Evolutionary conservation across 2,888 invertebrate genomes (phyloP).

Genomic region (Drosophila suboccidentalis): DNA sequence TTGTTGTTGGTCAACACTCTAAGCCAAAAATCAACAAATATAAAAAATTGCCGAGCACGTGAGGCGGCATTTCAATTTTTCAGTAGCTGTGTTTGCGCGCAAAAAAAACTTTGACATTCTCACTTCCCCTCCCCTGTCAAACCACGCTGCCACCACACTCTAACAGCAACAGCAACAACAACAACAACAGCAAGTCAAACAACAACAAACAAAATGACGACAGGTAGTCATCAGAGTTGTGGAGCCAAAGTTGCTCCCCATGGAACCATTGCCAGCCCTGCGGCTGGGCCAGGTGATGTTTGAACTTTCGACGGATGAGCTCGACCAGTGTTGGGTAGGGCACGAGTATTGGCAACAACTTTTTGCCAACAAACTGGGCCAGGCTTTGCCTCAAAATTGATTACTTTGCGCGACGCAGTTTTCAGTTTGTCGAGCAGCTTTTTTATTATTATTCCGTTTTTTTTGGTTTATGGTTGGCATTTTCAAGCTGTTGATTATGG

Average conservation of each 20-base stretch:
- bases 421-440: constrained; percentile 31
- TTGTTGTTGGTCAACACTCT: constrained; percentile 80
- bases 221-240: constrained; percentile 63
- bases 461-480: constrained; percentile 44
- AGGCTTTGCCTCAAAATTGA: constrained; percentile 68
- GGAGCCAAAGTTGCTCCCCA: constrained; percentile 40
- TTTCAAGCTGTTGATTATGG: constrained; percentile 78
- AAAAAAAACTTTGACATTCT: constrained; percentile 69
- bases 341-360: constrained; percentile 40
- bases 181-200: constrained; percentile 37
- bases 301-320: constrained; percentile 69
- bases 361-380: constrained; percentile 68
- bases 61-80: constrained; percentile 81
- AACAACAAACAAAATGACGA: constrained; percentile 62
- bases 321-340: constrained; percentile 30
- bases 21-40: constrained; percentile 81
- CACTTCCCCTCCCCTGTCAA: constrained; percentile 13
- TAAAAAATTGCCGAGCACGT: constrained; percentile 75
- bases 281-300: constrained; percentile 70
- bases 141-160: constrained; percentile 37
- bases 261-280: constrained; percentile 57
- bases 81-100: constrained; percentile 55
- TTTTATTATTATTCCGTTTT: constrained; percentile 10
- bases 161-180: constrained; percentile 41
- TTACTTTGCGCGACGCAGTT: constrained; percentile 69